Evolutionary conservation across 2,113 vertebrate species (phyloP), one percentile per base, ranked within the genome.

Genomic region (Xyliphius kryptos): DNA sequence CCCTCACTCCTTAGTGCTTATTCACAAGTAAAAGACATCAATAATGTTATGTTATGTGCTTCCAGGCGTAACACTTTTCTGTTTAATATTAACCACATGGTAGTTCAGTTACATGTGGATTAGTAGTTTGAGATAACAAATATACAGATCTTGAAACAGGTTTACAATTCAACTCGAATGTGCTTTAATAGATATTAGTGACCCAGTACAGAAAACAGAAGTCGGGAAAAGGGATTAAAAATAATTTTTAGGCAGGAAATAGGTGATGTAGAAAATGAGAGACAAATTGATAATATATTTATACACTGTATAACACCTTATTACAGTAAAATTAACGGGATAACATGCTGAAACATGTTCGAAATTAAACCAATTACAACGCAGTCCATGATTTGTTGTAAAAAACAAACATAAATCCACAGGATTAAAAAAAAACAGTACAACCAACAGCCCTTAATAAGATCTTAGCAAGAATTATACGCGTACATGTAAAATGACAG

Each of bases 371-470:
- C n/a, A n/a, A n/a, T n/a, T n/a, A 54, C 43, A 68, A 66, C 62
- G 17, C 64, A 62, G 17, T 46, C 46, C 49, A 62, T 60, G 41
- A 51, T 74, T 43, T 63, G 69, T 58, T 54, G 58, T 49, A 67
- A 14, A 61, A 60, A 52, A 64, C 58, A 37, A 55, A n/a, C n/a
- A n/a, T n/a, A 56, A 71, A 75, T 75, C 73, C 65, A 77, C 47
- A 76, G 62, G 70, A 78, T 74, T 74, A n/a, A n/a, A n/a, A n/a
- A n/a, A 69, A 74, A 66, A 65, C 41, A 59, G 47, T 43, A 74
- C 52, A 61, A 70, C 19, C 16, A 55, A 57, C 59, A 66, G 53
- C 57, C 47, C 59, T 50, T 50, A 17, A 20, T 36, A 26, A 65
- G 53, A 65, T 54, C 44, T 49, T 22, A 37, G n/a, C n/a, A n/a